Conservation (phyloP, 2,113 vertebrate species). For the Tupaia tana region DNA sequence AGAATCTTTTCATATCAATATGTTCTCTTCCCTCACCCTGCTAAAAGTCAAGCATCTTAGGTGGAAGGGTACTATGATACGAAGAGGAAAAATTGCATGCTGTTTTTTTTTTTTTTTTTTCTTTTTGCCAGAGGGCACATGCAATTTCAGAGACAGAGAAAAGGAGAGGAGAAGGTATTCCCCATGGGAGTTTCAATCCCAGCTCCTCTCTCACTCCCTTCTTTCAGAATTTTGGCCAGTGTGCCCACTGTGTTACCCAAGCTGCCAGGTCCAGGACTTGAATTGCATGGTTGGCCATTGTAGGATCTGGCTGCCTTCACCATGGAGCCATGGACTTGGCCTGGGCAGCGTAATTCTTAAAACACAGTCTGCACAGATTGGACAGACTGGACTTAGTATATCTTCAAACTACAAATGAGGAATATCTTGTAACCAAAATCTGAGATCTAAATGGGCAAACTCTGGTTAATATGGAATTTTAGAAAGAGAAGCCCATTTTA, state of each 20-base stretch:
- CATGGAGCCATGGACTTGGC: no score
- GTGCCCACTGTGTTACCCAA: no score
- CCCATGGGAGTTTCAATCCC: no score
- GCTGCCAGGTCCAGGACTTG: no score
- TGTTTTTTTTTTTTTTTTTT: not conserved
- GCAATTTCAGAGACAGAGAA: no score
- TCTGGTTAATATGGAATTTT: slow-evolving; percentile 56
- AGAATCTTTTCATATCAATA: not conserved
- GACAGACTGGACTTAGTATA: not conserved
- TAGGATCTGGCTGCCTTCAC: no score
- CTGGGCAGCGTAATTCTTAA: no score
- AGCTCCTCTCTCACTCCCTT: no score
- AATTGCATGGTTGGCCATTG: no score
- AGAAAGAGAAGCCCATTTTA: slow-evolving; percentile 59
- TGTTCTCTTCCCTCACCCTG: not conserved
- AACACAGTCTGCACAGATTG: not conserved
- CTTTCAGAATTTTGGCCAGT: no score
- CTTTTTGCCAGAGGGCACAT: not conserved
- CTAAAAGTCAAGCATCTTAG: not conserved
- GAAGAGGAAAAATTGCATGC: not conserved
- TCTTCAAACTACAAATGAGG: not conserved
- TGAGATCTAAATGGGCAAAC: not conserved
- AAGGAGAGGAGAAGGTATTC: no score
- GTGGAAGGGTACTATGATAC: not conserved
- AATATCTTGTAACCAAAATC: not conserved